Conservation (phyloP, 2,797 vertebrate genomes). For the Rhodeus uyekii region DNA sequence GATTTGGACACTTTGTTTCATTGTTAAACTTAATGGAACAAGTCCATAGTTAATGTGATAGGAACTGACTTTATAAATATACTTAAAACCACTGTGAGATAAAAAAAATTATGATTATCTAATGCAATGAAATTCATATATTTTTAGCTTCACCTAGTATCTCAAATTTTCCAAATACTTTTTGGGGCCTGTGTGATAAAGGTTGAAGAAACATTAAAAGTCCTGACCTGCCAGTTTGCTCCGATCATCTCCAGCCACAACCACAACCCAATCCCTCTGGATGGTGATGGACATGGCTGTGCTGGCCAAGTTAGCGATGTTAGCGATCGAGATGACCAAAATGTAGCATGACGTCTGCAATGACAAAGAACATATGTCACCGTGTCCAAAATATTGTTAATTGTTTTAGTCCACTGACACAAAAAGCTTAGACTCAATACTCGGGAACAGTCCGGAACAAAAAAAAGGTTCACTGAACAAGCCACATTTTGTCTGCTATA, state of each 20-base stretch:
- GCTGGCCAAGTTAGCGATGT: slow-evolving; percentile 96
- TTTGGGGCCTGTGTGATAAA: neutral
- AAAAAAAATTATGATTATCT: no score
- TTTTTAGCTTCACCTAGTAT: neutral
- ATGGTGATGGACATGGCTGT: slow-evolving; percentile 95
- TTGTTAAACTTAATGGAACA: neutral
- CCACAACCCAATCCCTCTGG: slow-evolving; percentile 98
- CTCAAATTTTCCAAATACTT: neutral
- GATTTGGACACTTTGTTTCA: neutral
- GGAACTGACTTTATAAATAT: neutral
- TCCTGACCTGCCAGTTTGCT: slow-evolving; percentile 91
- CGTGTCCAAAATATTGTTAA: neutral
- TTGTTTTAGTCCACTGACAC: neutral
- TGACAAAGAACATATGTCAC: slow-evolving; percentile 29
- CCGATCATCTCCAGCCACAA: slow-evolving; percentile 94
- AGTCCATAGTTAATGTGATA: slow-evolving; percentile 45
- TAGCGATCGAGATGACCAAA: slow-evolving; percentile 94
- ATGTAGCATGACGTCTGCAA: slow-evolving; percentile 92
- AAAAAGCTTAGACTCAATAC: slow-evolving; percentile 19
- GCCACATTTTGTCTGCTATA: neutral
- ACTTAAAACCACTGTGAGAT: neutral
- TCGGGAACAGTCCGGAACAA: neutral
- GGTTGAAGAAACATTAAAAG: neutral
- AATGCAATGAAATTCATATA: no score
- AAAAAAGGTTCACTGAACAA: neutral